Evolutionary conservation across 2,797 vertebrate genomes (phyloP).

Genomic region (Poecilia gillii): DNA sequence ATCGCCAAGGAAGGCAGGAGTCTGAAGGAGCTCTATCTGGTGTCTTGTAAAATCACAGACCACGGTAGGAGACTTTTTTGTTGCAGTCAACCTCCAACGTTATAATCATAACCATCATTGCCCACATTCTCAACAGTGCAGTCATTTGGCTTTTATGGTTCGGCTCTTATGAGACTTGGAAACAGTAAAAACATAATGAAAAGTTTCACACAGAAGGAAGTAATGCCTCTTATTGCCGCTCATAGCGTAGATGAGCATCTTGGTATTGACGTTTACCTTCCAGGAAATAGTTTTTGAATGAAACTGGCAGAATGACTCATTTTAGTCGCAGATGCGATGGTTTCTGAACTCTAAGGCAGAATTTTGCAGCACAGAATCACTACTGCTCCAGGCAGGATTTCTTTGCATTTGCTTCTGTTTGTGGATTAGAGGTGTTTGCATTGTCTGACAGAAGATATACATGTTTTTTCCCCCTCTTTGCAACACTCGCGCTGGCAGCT

Average conservation of each 20-base stretch:
- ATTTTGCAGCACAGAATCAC: slow-evolving; percentile 1
- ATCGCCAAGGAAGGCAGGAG: slow-evolving; percentile 96
- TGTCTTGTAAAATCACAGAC: slow-evolving; percentile 99
- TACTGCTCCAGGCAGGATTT: slow-evolving; percentile 23
- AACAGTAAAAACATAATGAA: slow-evolving; percentile 74
- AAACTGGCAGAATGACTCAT: slow-evolving; percentile 1
- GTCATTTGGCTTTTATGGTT: slow-evolving; percentile 65
- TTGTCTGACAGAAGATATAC: slow-evolving; percentile 40
- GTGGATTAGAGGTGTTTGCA: slow-evolving; percentile 40
- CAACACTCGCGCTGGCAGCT: slow-evolving; percentile 10
- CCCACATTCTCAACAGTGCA: slow-evolving; percentile 51
- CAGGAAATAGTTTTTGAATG: slow-evolving; percentile 1
- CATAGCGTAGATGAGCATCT: slow-evolving; percentile 3
- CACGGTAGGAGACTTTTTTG: slow-evolving; percentile 85
- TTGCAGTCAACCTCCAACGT: slow-evolving; percentile 61
- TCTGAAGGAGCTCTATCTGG: slow-evolving; percentile 96
- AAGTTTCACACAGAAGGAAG: slow-evolving; percentile 61
- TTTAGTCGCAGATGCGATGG: neutral
- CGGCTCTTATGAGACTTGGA: slow-evolving; percentile 53
- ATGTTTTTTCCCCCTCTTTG: slow-evolving; percentile 20
- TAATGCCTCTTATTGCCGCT: slow-evolving; percentile 18
- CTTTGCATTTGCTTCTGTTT: slow-evolving; percentile 29
- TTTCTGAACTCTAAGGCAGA: slow-evolving; percentile 4
- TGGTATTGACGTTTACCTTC: slow-evolving; percentile 3
- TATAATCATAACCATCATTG: slow-evolving; percentile 65